Base-by-base conservation (phyloP, 2,888 invertebrate species). In the Fragum fragum region DNA sequence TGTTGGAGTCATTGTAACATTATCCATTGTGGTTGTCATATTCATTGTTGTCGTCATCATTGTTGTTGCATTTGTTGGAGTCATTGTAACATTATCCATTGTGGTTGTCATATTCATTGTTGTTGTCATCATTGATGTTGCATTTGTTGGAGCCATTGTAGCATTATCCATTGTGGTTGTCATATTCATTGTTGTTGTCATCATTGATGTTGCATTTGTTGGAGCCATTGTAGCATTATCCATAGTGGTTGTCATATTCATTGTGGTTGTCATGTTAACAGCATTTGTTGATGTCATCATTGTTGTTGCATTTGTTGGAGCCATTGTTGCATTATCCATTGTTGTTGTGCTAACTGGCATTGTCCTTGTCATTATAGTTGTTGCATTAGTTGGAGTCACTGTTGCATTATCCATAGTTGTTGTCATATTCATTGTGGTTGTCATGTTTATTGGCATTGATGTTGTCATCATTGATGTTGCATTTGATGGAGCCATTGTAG, bases 51-150 rank as follows among this genome's bases (percentile, higher is more conserved):
- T 32, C 2, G 73, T 36, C 3, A 36, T 36, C 32, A 36, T 73
- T 39, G 16, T 21, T 2, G 61, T 28, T 68, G 79, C 21, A 61
- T 32, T 61, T 55, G 76, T 70, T 61, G 69, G 32, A 29, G 73
- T 23, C 18, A n/a, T 47, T 39, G 79, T 69, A 21, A 53, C 23
- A 14, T 32, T 42, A 29, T 28, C 18, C n/a, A 36, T 16, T 18
- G 23, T 52, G 1, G 75, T 63, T 47, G 66, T n/a, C 1, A 66
- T 29, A 2, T 26, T 26, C 28, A 23, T 42, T n/a, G 69, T 29
- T 16, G 73, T 42, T 23, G 68, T 59, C n/a, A n/a, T n/a, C n/a
- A n/a, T n/a, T n/a, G n/a, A n/a, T 28, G 73, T 18, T 32, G 70
- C n/a, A 28, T 70, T 59, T 7, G 74, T 74, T n/a, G 55, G 23